Conservation (phyloP, 2,797 vertebrate species). For the Sebastes dallii region DNA sequence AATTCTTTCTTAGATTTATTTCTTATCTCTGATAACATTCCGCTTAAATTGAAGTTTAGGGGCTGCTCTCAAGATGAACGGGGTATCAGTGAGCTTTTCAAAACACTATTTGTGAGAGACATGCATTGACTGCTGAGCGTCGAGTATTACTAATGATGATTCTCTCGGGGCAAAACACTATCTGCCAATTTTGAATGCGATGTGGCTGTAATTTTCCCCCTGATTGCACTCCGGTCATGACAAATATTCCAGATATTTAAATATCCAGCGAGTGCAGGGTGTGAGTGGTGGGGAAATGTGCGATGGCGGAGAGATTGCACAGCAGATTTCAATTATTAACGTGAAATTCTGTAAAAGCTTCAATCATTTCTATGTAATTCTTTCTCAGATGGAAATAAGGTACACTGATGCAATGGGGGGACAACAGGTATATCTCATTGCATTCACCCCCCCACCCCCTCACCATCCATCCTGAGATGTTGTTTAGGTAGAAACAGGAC, state of each 20-base stretch:
- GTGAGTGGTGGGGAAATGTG: slow-evolving; percentile 44
- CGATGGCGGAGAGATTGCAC: slow-evolving; percentile 32
- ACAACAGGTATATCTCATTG: slow-evolving; percentile 22
- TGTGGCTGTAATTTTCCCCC: slow-evolving; percentile 76
- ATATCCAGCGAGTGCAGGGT: slow-evolving; percentile 41
- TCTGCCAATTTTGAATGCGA: slow-evolving; percentile 66
- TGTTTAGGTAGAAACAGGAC: neutral
- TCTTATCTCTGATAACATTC: slow-evolving; percentile 44
- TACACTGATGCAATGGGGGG: slow-evolving; percentile 16
- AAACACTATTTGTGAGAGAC: slow-evolving; percentile 63
- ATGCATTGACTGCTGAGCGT: slow-evolving; percentile 69
- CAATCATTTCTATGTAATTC: slow-evolving; percentile 53
- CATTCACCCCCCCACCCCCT: neutral
- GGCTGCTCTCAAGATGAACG: slow-evolving; percentile 55
- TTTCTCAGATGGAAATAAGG: slow-evolving; percentile 50
- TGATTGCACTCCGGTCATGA: slow-evolving; percentile 76
- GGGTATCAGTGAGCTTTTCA: slow-evolving; percentile 52
- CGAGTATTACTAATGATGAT: slow-evolving; percentile 78
- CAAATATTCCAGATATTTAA: slow-evolving; percentile 74
- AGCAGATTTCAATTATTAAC: slow-evolving; percentile 61
- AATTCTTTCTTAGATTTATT: slow-evolving; percentile 47
- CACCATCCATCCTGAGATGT: neutral
- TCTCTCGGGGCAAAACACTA: slow-evolving; percentile 73
- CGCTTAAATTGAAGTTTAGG: slow-evolving; percentile 59
- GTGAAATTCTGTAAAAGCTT: slow-evolving; percentile 50